Base-by-base conservation (phyloP, 2,797 vertebrate genomes). In the Chelidonichthys spinosus region DNA sequence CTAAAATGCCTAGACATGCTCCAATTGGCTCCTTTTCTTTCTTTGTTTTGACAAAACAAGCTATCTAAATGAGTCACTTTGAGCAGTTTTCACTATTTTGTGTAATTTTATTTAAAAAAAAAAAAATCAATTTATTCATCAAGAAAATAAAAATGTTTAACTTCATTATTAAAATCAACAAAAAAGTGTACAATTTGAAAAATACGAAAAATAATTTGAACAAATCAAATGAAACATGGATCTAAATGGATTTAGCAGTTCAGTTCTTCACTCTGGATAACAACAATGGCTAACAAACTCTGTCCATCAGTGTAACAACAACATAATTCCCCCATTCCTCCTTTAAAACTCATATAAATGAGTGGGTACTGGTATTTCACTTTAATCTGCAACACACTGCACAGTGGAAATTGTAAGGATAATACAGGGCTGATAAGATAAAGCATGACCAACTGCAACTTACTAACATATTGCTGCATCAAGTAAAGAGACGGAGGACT, bases 381-480 rank as follows among this genome's bases (percentile, higher is more conserved):
- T 18, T 8, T 46, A 53, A 70, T 70, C n/a, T 49, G 5, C 37
- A 72, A 3, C 18, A 46, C n/a, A 69, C 35, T 39, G 11, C 4
- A 53, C 18, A 1, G 39, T 54, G n/a, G 18, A 64, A 42, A 59
- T 14, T 2, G 3, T 6, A 8, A 15, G 5, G 14, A 42, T 67
- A 55, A 54, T 14, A 63, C 17, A 43, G 33, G 37, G 8, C 4
- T 3, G 14, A 15, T 35, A 14, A 32, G 47, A 70, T 53, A 49
- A 58, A 65, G 4, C 18, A 36, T 56, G 46, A 63, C 8, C 8
- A 49, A 67, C 72, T 15, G 44, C 7, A 61, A 46, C 14, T 35
- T 11, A 37, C 6, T 17, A 13, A 47, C 8, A n/a, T 54, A 33
- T 66, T 66, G 35, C 32, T 68, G 35, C 46, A 47, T 36, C 10